Percentiles rank a stretch among this genome's conserved stretches.
Evolutionary conservation across 1,140 invertebrate species (phyloP).

Genomic region (Bursaphelenchus mucronatus): DNA sequence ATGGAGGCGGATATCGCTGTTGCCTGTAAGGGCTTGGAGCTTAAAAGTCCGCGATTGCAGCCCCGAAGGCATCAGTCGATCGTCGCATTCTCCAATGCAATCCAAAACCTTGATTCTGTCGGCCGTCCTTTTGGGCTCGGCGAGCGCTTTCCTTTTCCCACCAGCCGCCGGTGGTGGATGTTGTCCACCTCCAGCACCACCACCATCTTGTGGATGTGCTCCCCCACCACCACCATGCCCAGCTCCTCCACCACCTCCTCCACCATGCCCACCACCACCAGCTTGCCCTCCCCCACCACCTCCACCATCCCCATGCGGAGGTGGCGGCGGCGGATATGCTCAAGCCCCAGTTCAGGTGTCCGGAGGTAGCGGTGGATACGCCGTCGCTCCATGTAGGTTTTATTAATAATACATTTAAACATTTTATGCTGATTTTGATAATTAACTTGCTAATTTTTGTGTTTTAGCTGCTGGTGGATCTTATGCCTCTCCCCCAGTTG

Average conservation of each 20-base stretch:
- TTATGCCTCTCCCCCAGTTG: too few relatives aligned
- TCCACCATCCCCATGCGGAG: slow-evolving; percentile 3
- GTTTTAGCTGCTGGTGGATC: too few relatives aligned
- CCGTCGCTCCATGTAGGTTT: neutral
- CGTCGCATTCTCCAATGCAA: neutral
- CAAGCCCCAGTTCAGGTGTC: neutral
- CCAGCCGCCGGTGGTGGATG: slow-evolving; percentile 22
- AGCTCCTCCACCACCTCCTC: neutral
- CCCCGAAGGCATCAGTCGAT: neutral
- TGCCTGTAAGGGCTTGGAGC: neutral
- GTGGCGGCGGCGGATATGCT: neutral
- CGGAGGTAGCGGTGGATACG: neutral
- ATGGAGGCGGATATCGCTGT: neutral
- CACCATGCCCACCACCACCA: slow-evolving; percentile 11
- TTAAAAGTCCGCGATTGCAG: slow-evolving; percentile 1
- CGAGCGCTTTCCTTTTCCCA: slow-evolving; percentile 4
- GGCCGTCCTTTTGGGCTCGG: neutral
- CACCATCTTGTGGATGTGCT: slow-evolving; percentile 10
- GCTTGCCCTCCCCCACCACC: slow-evolving; percentile 1
- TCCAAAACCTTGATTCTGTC: neutral
- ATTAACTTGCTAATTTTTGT: too few relatives aligned
- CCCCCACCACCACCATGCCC: neutral
- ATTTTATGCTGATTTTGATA: neutral
- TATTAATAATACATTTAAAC: neutral
- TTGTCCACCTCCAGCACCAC: slow-evolving; percentile 25